Percentiles rank a stretch among this genome's conserved stretches.
phyloP scores from a whole-genome alignment of 2,888 invertebrate genomes.

The Choreutis nemorana region DNA sequence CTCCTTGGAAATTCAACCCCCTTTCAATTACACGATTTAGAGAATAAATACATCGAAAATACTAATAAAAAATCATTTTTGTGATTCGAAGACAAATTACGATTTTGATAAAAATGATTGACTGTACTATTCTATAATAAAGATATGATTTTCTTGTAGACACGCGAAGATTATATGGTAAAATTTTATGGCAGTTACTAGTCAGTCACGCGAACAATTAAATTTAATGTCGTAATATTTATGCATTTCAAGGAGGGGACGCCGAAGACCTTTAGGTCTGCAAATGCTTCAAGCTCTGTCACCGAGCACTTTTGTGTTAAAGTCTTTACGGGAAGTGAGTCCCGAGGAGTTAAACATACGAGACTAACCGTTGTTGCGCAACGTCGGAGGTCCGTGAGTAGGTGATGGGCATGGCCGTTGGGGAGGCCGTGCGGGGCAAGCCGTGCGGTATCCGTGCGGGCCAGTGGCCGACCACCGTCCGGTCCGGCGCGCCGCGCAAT shows the following conservation, averaged over 20 bases:
- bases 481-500: slow-evolving; percentile 11
- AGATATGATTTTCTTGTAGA: too few species aligned
- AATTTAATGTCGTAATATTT: neutral
- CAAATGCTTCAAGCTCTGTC: too few species aligned
- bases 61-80: too few species aligned
- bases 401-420: slow-evolving; percentile 28
- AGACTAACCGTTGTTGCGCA: slow-evolving; percentile 28
- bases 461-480: slow-evolving; percentile 7
- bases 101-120: neutral
- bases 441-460: slow-evolving; percentile 6
- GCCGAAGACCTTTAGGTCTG: too few species aligned
- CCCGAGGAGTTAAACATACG: slow-evolving; percentile 8
- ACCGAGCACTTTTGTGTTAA: too few species aligned
- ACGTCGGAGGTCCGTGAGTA: slow-evolving; percentile 31
- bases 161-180: too few species aligned
- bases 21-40: too few species aligned
- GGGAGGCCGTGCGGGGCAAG: neutral
- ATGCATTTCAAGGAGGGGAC: neutral
- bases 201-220: neutral
- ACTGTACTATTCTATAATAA: too few species aligned
- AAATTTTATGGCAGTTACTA: too few species aligned
- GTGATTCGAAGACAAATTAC: too few species aligned
- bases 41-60: too few species aligned
- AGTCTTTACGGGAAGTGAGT: slow-evolving; percentile 4
- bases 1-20: too few species aligned